A percentile compares a stretch with the other conserved stretches of the same genome.
Evolutionary conservation across 92 coral and sea anemone species (phyloP).

Genomic region (Epizoanthus rinbou): DNA sequence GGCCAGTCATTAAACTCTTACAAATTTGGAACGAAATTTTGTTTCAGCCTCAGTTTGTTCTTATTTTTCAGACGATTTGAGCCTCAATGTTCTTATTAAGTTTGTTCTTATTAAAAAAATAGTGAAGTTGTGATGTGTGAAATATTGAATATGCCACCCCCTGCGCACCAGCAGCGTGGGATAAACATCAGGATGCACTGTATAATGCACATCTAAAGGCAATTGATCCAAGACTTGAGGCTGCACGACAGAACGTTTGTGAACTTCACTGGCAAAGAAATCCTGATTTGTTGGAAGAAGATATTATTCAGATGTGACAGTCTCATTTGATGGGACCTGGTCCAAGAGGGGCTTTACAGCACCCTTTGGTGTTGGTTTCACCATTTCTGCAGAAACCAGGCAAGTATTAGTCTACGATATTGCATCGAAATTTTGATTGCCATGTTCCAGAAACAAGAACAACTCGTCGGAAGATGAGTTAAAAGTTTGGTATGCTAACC

Average conservation of each 20-base stretch:
- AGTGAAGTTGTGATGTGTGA: no score
- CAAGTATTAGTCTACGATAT: constrained; percentile 42
- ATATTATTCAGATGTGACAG: constrained; percentile 39
- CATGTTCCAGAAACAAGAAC: constrained; percentile 26
- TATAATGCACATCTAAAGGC: constrained; percentile 46
- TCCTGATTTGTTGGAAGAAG: constrained; percentile 21
- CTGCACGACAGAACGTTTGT: constrained; percentile 34
- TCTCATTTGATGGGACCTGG: constrained; percentile 62
- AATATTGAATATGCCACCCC: constrained; percentile 51
- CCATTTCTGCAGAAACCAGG: constrained; percentile 45
- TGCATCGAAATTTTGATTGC: constrained; percentile 38
- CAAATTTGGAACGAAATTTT: no score
- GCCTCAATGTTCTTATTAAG: no score
- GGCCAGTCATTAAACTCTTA: no score
- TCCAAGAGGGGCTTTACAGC: constrained; percentile 46
- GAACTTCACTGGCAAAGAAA: constrained; percentile 19
- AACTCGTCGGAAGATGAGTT: constrained; percentile 29
- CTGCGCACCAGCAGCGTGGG: constrained; percentile 39
- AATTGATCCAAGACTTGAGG: constrained; percentile 25
- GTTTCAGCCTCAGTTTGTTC: no score
- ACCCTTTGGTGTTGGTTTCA: constrained; percentile 42
- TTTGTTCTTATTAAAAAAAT: no score
- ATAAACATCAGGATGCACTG: constrained; percentile 37
- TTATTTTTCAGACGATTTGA: no score
- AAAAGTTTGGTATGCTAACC: no score